These are phyloP conservation scores for Conus ventricosus DNA, from an alignment of 1,140 invertebrate genomes.

Conservation along the genomic window DNA sequence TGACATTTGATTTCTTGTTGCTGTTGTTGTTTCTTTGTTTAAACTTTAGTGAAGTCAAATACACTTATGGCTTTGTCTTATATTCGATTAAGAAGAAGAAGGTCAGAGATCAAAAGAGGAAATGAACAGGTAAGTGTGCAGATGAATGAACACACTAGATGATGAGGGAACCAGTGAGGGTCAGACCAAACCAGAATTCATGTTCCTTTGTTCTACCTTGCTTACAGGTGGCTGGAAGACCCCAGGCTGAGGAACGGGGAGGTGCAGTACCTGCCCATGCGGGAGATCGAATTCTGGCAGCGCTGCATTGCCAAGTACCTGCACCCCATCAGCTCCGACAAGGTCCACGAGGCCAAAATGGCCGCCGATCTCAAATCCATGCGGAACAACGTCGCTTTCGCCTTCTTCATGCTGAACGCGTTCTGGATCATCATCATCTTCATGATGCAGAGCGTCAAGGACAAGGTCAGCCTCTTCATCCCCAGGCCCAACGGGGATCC, in stretches of 20 bases:
- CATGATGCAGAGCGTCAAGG: constrained; percentile 85
- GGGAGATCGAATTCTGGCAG: constrained; percentile 64
- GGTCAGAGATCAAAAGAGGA: too few species aligned
- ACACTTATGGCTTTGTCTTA: too few species aligned
- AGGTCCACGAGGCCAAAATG: constrained; percentile 61
- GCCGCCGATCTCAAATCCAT: constrained; percentile 91
- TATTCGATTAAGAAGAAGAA: too few species aligned
- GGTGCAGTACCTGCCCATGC: constrained; percentile 72
- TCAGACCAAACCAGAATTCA: not conserved
- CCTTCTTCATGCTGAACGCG: constrained; percentile 98
- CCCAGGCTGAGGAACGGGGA: constrained; percentile 87
- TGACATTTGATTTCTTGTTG: too few species aligned
- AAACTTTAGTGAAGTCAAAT: too few species aligned
- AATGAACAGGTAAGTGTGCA: too few species aligned
- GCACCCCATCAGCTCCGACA: constrained; percentile 60
- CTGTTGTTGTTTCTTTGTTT: too few species aligned
- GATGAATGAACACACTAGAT: too few species aligned
- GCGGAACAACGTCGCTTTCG: constrained; percentile 94
- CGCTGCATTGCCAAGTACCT: constrained; percentile 64
- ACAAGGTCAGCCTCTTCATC: constrained; percentile 86
- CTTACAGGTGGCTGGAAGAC: constrained; percentile 56
- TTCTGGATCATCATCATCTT: constrained; percentile 97
- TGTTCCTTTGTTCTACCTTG: not conserved
- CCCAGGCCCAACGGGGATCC: constrained; percentile 50
- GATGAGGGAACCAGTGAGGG: not conserved